These are phyloP conservation scores for Poeciliopsis presidionis DNA, from an alignment of 2,797 vertebrate genomes.

Conservation along the genomic window DNA sequence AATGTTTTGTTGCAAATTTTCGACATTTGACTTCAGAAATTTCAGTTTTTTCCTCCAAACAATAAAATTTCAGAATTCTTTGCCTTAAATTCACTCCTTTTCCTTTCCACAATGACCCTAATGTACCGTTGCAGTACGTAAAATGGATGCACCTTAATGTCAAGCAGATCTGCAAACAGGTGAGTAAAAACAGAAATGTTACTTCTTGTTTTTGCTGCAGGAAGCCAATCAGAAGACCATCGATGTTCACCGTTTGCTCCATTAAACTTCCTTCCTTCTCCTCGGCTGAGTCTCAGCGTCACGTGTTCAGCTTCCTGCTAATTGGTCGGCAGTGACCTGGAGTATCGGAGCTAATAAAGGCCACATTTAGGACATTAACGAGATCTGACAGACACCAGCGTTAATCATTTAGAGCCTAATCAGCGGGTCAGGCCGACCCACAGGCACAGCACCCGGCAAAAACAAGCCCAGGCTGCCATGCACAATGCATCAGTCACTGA, in stretches of 20 bases:
- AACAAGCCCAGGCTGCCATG: background rate
- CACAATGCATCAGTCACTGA: too few relatives aligned
- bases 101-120: too few relatives aligned
- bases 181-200: background rate
- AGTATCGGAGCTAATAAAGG: slow-evolving; percentile 51
- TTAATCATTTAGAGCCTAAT: slow-evolving; percentile 58
- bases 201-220: background rate
- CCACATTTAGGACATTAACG: slow-evolving; percentile 55
- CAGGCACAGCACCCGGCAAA: slow-evolving; percentile 41
- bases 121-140: too few relatives aligned
- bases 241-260: slow-evolving; percentile 37
- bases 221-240: slow-evolving; percentile 2
- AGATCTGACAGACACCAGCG: slow-evolving; percentile 64
- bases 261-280: slow-evolving; percentile 34
- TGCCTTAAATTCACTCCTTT: too few relatives aligned
- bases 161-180: background rate
- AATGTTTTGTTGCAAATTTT: too few relatives aligned
- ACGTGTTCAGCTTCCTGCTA: slow-evolving; percentile 48
- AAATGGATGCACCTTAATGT: background rate
- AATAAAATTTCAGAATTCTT: too few relatives aligned
- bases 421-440: slow-evolving; percentile 52
- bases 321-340: slow-evolving; percentile 63
- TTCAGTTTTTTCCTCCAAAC: too few relatives aligned
- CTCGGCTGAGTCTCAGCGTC: slow-evolving; percentile 34
- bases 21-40: too few relatives aligned